Percentiles rank a stretch among this genome's conserved stretches.
phyloP scores from a whole-genome alignment of 2,113 vertebrate species.

The Passerina amoena region DNA sequence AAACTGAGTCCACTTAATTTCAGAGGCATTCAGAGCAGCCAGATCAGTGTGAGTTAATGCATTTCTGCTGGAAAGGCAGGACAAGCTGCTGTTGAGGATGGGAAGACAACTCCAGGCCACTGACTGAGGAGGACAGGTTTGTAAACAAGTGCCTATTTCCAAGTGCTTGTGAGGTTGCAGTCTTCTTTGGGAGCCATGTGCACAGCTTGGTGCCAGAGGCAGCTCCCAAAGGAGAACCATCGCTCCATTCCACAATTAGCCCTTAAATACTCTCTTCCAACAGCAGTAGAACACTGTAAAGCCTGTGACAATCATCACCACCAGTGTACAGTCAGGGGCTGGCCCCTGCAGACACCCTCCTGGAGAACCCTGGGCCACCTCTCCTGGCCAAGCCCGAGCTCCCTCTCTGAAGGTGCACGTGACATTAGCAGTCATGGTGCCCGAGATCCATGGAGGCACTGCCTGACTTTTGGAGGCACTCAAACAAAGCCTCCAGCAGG shows the following conservation, averaged over 20 bases:
- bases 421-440: background rate
- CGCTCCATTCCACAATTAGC: accelerated
- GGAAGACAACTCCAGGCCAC: background rate
- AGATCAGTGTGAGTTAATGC: background rate
- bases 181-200: background rate
- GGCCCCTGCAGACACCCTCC: background rate
- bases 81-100: background rate
- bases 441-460: background rate
- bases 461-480: background rate
- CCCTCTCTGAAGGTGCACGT: accelerated
- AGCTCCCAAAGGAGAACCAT: background rate
- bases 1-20: background rate
- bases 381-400: background rate
- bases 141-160: background rate
- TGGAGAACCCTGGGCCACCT: background rate
- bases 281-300: background rate
- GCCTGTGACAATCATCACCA: background rate
- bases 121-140: background rate
- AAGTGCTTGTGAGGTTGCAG: background rate
- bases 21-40: background rate
- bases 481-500: background rate
- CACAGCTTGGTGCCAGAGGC: background rate
- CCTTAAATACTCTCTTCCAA: background rate
- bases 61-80: background rate
- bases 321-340: background rate